phyloP scores from a whole-genome alignment of 2,888 invertebrate species.

The Hypolimnas misippus region DNA sequence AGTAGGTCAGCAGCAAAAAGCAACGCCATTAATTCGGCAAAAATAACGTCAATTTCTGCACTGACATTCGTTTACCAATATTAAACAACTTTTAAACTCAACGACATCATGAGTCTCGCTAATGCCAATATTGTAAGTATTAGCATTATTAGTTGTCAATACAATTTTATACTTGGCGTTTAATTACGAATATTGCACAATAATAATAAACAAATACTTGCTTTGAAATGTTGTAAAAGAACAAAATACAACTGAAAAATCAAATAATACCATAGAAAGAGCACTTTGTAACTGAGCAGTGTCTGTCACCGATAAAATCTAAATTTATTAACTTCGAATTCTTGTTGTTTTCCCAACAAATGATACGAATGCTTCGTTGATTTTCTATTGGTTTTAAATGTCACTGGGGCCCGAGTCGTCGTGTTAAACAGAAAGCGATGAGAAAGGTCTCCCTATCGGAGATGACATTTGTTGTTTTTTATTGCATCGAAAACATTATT shows the following conservation, averaged over 20 bases:
- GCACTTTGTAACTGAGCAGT: neutral
- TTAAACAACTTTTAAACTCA: too few relatives aligned
- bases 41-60: constrained; percentile 9
- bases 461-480: constrained; percentile 36
- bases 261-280: neutral
- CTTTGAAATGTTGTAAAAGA: neutral
- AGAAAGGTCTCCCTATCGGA: constrained; percentile 36
- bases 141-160: too few relatives aligned
- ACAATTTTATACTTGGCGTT: too few relatives aligned
- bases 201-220: too few relatives aligned
- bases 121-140: too few relatives aligned
- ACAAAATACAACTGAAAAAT: neutral
- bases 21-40: neutral
- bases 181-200: too few relatives aligned
- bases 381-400: constrained; percentile 69
- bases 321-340: constrained; percentile 44
- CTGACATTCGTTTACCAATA: neutral
- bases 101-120: too few relatives aligned
- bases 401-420: constrained; percentile 61
- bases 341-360: constrained; percentile 42
- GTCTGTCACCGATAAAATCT: constrained; percentile 25
- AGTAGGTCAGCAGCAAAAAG: too few relatives aligned
- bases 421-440: constrained; percentile 41
- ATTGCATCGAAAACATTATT: constrained; percentile 19
- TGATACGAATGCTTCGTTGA: constrained; percentile 51